Base-by-base conservation (phyloP, 1,140 invertebrate genomes). In the Ceratina australensis region DNA sequence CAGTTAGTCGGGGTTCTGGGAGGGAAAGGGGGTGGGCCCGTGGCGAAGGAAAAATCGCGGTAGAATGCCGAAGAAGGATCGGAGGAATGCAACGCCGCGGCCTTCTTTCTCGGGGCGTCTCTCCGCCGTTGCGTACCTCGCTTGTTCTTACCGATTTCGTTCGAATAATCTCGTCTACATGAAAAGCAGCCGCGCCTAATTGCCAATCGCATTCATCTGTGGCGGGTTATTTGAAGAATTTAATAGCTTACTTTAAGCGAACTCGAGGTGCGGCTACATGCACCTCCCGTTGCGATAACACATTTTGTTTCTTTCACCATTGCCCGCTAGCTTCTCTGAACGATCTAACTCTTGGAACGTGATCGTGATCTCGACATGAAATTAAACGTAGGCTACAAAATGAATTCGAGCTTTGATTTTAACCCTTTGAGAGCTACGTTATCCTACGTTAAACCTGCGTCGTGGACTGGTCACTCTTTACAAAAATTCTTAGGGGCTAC, bases 11-110 rank as follows among this genome's bases (percentile, higher is more conserved):
- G 20, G n/a, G n/a, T n/a, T n/a, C n/a, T n/a, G n/a, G n/a, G 57
- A 66, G 64, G 65, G 71, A 84, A 85, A 86, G 76, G 82, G 83
- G 84, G n/a, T n/a, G 74, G 71, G 42, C 33, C 69, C 42, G 22
- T 52, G 65, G 52, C 64, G 65, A 79, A 42, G 76, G 57, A 78
- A 84, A 85, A 86, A 86, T 83, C 68, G 64, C 7, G 22, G 67
- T 24, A 42, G 24, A 33, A 18, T 54, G 18, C 50, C 63, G 56
- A 72, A 65, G 71, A 80, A 76, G 63, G 78, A 33, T 28, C 15
- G 24, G 5, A 28, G 59, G 78, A 83, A 84, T 77, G 67, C 63
- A 73, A 50, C 56, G 71, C 60, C 54, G 26, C 7, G 63, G 24
- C 24, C 26, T 28, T 59, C 65, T 63, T 61, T 82, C 49, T 74